Evolutionary conservation across 2,797 vertebrate genomes (phyloP).

Genomic region (Rhincodon typus): DNA sequence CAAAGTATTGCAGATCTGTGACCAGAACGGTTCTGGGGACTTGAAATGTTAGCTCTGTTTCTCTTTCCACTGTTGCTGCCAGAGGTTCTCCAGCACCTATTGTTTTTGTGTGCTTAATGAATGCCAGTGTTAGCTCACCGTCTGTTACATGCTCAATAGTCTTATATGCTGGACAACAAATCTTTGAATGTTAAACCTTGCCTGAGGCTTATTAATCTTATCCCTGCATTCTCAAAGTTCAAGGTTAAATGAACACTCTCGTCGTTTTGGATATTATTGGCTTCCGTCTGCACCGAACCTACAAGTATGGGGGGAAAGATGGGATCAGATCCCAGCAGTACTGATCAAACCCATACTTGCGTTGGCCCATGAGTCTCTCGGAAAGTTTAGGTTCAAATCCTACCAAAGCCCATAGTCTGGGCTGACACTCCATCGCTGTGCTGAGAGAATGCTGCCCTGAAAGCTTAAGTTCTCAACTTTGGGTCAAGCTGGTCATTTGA

Average conservation of each 20-base stretch:
- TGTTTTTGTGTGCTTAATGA: too few species aligned
- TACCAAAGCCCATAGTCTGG: background rate
- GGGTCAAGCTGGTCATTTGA: too few species aligned
- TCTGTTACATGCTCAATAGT: background rate
- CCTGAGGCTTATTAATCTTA: background rate
- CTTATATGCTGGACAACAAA: background rate
- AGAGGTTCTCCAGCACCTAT: too few species aligned
- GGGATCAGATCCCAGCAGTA: background rate
- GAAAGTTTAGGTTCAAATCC: background rate
- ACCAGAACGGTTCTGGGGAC: too few species aligned
- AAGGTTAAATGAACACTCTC: background rate
- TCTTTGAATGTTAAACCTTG: background rate
- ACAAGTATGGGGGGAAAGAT: background rate
- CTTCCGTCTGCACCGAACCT: background rate
- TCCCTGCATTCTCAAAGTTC: too few species aligned
- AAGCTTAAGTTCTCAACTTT: too few species aligned
- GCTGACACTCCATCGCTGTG: background rate
- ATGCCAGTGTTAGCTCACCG: background rate
- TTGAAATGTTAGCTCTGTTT: too few species aligned
- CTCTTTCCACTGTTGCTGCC: too few species aligned
- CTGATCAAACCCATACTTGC: background rate
- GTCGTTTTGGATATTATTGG: background rate
- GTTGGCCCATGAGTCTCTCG: background rate
- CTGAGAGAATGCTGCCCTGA: background rate
- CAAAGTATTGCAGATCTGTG: too few species aligned